Percentiles rank a stretch among this genome's conserved stretches.
Evolutionary conservation across 2,888 invertebrate species (phyloP).

Genomic region (Tiliacea aurago): DNA sequence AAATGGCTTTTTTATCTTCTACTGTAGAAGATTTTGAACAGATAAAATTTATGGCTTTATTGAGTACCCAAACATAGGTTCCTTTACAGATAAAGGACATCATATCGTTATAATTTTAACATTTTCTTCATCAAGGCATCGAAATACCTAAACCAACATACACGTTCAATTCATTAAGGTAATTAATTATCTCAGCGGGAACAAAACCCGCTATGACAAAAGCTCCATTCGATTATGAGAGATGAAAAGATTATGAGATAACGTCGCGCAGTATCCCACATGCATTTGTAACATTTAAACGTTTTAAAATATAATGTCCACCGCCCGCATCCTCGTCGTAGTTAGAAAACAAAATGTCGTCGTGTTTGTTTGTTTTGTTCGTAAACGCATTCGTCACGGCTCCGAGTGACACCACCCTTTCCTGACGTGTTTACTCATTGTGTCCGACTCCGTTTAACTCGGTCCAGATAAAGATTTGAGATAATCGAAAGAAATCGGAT

Average conservation of each 20-base stretch:
- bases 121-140: neutral
- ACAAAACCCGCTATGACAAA: constrained; percentile 45
- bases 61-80: constrained; percentile 8
- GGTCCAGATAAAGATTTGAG: constrained; percentile 48
- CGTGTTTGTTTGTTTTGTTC: constrained; percentile 82
- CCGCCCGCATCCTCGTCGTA: constrained; percentile 75
- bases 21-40: neutral
- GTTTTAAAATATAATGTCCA: constrained; percentile 73
- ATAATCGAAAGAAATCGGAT: constrained; percentile 65
- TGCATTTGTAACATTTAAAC: constrained; percentile 74
- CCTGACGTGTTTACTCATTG: constrained; percentile 61
- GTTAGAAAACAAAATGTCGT: constrained; percentile 70
- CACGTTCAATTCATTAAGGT: constrained; percentile 48
- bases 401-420: constrained; percentile 64
- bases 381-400: constrained; percentile 79
- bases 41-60: neutral
- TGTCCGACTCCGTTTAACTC: constrained; percentile 40
- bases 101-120: neutral
- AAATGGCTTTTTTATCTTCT: constrained; percentile 1
- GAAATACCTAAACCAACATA: constrained; percentile 30
- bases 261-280: constrained; percentile 43
- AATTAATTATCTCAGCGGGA: constrained; percentile 57
- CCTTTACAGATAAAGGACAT: neutral
- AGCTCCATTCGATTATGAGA: constrained; percentile 50
- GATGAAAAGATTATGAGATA: constrained; percentile 59